Base-by-base conservation (phyloP, 1,140 invertebrate species). In the Drosophila baimaii region DNA sequence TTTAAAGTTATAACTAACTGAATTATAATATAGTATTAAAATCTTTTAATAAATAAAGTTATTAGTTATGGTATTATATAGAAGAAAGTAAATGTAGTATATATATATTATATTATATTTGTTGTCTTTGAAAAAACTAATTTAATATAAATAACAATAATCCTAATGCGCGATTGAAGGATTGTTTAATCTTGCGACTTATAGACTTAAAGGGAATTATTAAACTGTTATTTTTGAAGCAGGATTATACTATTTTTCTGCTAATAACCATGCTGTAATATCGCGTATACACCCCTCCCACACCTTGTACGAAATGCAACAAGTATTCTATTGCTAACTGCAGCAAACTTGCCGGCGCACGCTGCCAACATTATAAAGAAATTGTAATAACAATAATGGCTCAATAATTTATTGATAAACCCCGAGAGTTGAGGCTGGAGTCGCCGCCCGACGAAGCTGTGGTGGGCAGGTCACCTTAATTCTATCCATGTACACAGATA, bases 341-440 rank as follows among this genome's bases (percentile, higher is more conserved):
- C 78, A 78, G 43, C 52, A 63, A 84, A 62, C 68, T 84, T 68
- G 70, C 65, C 65, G 84, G 73, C 80, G 83, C 84, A 88, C 84
- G 84, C 84, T 84, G 84, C 64, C 74, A 84, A 84, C 84, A 89
- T 89, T 89, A 89, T 89, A 89, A 89, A 89, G 84, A 89, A 89
- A 89, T 89, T 89, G 84, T 89, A 89, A 90, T 89, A 89, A 89
- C 81, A 89, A 89, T 89, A 89, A 89, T 89, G 84, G 84, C 84
- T 89, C 85, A 89, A 89, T 89, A 89, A 89, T 89, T 89, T 89
- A 90, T 89, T 89, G 84, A 89, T 89, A 89, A 89, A 90, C 81
- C 81, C 52, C 70, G 19, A 54, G 58, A 80, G 68, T 69, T 73
- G 81, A 44, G 51, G 31, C 51, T 54, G 51, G 51, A 82, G 69